A percentile compares a stretch with the other conserved stretches of the same genome.
Conservation (phyloP, 1,140 invertebrate genomes). For the Hypsibius dujardini region DNA sequence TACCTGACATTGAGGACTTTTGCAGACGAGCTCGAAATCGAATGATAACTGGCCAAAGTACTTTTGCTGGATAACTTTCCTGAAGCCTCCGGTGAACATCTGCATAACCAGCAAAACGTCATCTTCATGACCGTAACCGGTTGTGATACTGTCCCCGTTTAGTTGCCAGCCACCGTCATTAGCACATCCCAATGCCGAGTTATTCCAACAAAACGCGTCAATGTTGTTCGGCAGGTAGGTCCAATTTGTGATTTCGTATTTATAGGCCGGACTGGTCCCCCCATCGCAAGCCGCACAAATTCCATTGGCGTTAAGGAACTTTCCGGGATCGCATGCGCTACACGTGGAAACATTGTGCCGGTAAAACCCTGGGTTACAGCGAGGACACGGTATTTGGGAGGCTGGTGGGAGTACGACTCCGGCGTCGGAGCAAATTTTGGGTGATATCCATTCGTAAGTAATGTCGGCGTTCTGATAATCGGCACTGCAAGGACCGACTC, state of each 20-base stretch:
- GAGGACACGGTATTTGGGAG: slow-evolving; percentile 33
- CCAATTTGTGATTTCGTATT: slow-evolving; percentile 39
- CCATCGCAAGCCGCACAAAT: slow-evolving; percentile 37
- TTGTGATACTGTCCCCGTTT: slow-evolving; percentile 34
- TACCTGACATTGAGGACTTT: slow-evolving; percentile 4
- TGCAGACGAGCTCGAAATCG: not conserved
- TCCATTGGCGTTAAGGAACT: slow-evolving; percentile 26
- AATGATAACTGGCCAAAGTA: not conserved
- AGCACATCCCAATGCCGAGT: slow-evolving; percentile 26
- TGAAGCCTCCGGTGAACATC: slow-evolving; percentile 37
- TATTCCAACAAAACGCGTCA: slow-evolving; percentile 25
- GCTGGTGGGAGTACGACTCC: slow-evolving; percentile 33
- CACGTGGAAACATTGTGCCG: slow-evolving; percentile 31
- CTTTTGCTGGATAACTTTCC: not conserved
- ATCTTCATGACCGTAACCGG: slow-evolving; percentile 33
- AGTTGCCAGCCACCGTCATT: slow-evolving; percentile 33
- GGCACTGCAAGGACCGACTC: slow-evolving; percentile 36
- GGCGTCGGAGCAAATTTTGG: slow-evolving; percentile 37
- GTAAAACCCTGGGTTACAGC: slow-evolving; percentile 43
- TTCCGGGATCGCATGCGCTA: slow-evolving; percentile 31
- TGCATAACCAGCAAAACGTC: slow-evolving; percentile 37
- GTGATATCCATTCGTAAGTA: slow-evolving; percentile 40
- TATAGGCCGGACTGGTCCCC: slow-evolving; percentile 39
- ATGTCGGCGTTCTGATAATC: slow-evolving; percentile 34
- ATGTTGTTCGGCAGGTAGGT: slow-evolving; percentile 37